phyloP scores from a whole-genome alignment of 2,888 invertebrate genomes.

The Meliscaeva auricollis region DNA sequence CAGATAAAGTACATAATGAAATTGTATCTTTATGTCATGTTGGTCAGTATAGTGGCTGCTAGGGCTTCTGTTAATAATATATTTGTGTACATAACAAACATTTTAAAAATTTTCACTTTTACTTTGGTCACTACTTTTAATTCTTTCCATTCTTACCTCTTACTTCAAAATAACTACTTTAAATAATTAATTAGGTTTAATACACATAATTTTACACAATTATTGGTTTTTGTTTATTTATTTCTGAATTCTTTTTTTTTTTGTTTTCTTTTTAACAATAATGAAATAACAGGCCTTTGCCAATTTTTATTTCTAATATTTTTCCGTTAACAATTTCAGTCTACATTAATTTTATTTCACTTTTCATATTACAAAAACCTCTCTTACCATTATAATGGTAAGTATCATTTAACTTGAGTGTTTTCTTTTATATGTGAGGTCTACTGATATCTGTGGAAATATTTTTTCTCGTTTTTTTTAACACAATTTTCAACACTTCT shows the following conservation, averaged over 20 bases:
- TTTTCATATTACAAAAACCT: slow-evolving; percentile 43
- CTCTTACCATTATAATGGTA: neutral
- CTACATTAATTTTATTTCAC: slow-evolving; percentile 43
- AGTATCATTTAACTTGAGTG: neutral
- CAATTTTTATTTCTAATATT: slow-evolving; percentile 22
- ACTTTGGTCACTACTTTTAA: too few species aligned
- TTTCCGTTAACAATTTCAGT: slow-evolving; percentile 66
- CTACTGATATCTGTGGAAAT: neutral
- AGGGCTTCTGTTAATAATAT: too few species aligned
- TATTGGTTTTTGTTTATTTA: slow-evolving; percentile 24
- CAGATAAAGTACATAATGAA: too few species aligned
- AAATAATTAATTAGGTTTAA: too few species aligned
- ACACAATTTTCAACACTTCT: too few species aligned
- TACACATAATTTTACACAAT: too few species aligned
- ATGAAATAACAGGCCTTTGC: slow-evolving; percentile 45
- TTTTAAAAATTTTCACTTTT: too few species aligned
- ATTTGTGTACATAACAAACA: too few species aligned
- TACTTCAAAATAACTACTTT: too few species aligned
- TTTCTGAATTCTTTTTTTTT: neutral
- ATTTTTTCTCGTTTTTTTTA: neutral
- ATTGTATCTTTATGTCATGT: too few species aligned
- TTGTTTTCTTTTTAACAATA: slow-evolving; percentile 34
- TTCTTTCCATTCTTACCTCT: too few species aligned
- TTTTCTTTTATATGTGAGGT: neutral
- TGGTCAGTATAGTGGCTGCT: too few species aligned